Conservation (phyloP, 2,797 vertebrate genomes). For the Emys orbicularis region DNA sequence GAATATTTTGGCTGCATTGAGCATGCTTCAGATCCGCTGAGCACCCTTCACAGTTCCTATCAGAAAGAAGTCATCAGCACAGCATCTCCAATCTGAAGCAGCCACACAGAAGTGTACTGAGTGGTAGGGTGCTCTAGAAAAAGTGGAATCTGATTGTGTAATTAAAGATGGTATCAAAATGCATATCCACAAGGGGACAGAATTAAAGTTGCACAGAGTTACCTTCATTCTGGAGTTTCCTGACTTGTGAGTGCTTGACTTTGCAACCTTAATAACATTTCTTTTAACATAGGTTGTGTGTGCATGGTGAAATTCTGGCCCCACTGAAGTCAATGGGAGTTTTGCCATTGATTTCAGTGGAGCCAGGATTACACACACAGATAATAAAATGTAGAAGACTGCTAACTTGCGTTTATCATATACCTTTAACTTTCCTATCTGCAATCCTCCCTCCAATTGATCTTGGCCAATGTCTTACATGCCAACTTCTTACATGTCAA, state of each 20-base stretch:
- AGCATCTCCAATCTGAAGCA: background rate
- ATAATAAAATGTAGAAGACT: too few relatives aligned
- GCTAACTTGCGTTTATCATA: background rate
- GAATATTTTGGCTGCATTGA: background rate
- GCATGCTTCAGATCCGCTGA: background rate
- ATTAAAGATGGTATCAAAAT: background rate
- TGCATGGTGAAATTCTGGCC: background rate
- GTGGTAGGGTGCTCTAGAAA: background rate
- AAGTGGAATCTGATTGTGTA: background rate
- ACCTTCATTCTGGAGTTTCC: background rate
- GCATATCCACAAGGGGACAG: background rate
- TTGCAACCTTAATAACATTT: background rate
- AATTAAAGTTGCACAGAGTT: background rate
- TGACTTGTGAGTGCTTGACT: background rate
- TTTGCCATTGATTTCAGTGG: conserved; percentile 21
- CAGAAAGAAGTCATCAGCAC: background rate
- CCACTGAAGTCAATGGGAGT: conserved; percentile 30
- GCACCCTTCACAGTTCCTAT: background rate
- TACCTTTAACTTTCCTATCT: background rate
- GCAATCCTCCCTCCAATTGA: conserved; percentile 19
- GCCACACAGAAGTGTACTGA: background rate
- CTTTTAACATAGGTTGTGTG: background rate
- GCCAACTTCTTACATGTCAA: background rate
- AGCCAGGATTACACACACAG: background rate
- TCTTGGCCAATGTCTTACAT: background rate